A percentile compares a stretch with the other conserved stretches of the same genome.
These are phyloP conservation scores for Acyrthosiphon pisum DNA, from an alignment of 1,140 invertebrate genomes.

Conservation along the genomic window DNA sequence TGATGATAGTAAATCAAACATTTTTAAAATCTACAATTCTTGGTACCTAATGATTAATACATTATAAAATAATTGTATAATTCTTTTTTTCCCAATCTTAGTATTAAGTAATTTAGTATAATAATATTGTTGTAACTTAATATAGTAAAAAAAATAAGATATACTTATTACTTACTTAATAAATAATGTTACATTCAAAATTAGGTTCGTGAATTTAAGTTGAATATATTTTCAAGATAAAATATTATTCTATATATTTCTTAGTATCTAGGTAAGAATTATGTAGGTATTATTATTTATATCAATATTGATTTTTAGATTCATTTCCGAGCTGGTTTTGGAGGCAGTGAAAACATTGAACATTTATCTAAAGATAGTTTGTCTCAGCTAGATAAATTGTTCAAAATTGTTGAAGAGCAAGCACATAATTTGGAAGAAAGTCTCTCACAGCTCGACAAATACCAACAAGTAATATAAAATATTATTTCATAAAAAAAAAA, in stretches of 20 bases:
- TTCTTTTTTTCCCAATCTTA: too few relatives aligned
- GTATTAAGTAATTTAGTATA: too few relatives aligned
- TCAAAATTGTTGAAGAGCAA: slow-evolving; percentile 73
- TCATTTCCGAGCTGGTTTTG: slow-evolving; percentile 85
- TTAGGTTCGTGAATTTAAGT: background rate
- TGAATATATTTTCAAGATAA: background rate
- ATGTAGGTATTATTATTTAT: background rate
- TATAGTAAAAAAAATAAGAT: background rate
- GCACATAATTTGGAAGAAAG: slow-evolving; percentile 77
- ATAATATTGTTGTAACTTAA: background rate
- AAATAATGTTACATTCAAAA: background rate
- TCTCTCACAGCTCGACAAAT: slow-evolving; percentile 83
- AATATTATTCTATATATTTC: background rate
- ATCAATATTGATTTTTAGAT: slow-evolving; percentile 68
- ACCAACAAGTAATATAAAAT: slow-evolving; percentile 72
- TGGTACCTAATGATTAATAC: too few relatives aligned
- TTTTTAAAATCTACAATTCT: background rate
- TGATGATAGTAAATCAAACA: too few relatives aligned
- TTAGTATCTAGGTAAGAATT: background rate
- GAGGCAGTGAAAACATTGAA: slow-evolving; percentile 78
- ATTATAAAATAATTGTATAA: too few relatives aligned
- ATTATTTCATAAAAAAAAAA: background rate
- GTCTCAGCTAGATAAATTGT: slow-evolving; percentile 73
- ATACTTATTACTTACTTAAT: background rate
- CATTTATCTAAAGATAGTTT: slow-evolving; percentile 75